Base-by-base conservation (phyloP, 2,888 invertebrate species). In the Meganola albula region DNA sequence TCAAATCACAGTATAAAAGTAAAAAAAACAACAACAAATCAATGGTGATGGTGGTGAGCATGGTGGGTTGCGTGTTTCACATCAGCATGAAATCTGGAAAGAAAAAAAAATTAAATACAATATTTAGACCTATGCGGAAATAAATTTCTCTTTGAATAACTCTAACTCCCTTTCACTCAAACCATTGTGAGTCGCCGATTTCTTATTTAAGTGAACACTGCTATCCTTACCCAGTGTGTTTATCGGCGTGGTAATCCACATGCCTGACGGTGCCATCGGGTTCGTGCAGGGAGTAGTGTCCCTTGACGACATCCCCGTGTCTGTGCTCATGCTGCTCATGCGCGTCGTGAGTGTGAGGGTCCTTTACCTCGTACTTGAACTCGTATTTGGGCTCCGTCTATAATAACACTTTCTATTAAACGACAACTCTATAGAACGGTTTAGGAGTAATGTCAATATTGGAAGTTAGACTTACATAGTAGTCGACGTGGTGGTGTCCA, bases 271-370 rank as follows among this genome's bases (percentile, higher is more conserved):
- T 83, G 18, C 87, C 87, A 33, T 82, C 85, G 8, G 87, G 77
- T 44, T 88, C 80, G 40, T 84, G 79, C 13, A 87, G 65, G 2
- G 58, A 51, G 52, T 60, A 65, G 36, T 58, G 49, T 0, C 66
- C 66, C 29, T 60, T 58, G 21, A 86, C 87, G 4, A 58, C 59
- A 48, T 87, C 86, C 1, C 86, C 87, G 35, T 87, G 74, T 20
- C 80, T 71, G 14, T 58, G 51, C 53, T 88, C 88, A 36, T 82
- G 76, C 52, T 85, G 84, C 9, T 69, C 63, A 57, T 87, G 85
- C 52, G 74, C 67, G 59, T 88, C 88, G 9, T 85, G 84, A 10
- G 88, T 88, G 58, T 87, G 85, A 4, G 71, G 63, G 49, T 88
- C 87, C 13, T 59, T 56, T 14, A 66, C 53, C 42, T 63, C 59